Evolutionary conservation across 2,113 vertebrate species (phyloP).

Genomic region (Myrmecophaga tridactyla): DNA sequence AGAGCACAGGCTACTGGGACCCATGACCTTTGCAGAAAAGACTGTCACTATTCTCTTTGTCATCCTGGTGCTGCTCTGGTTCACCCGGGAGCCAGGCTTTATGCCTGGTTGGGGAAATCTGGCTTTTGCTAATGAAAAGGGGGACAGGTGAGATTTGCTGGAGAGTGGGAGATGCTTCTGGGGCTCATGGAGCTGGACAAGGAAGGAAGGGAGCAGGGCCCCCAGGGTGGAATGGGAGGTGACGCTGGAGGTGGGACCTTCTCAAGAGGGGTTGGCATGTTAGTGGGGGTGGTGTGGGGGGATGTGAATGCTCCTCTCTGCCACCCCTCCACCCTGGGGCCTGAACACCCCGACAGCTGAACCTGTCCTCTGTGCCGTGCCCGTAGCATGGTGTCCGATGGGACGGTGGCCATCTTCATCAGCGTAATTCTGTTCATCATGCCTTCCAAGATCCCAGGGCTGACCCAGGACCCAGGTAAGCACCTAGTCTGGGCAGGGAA

Average conservation of each 20-base stretch:
- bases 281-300: background rate
- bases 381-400: slow-evolving; percentile 89
- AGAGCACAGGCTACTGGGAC: slow-evolving; percentile 87
- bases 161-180: background rate
- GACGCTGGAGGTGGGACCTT: background rate
- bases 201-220: background rate
- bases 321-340: background rate
- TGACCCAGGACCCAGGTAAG: slow-evolving; percentile 70
- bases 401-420: slow-evolving; percentile 90
- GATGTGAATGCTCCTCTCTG: background rate
- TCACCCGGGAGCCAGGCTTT: slow-evolving; percentile 94
- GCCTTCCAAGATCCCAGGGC: slow-evolving; percentile 82
- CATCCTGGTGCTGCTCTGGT: slow-evolving; percentile 91
- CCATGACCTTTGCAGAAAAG: slow-evolving; percentile 88
- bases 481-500: background rate
- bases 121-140: slow-evolving; percentile 77
- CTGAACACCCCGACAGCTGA: background rate
- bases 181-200: background rate
- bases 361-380: background rate
- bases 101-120: slow-evolving; percentile 90
- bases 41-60: slow-evolving; percentile 85
- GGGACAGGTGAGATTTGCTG: slow-evolving; percentile 80
- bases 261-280: background rate
- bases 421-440: slow-evolving; percentile 89
- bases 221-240: background rate